Evolutionary conservation across 2,113 vertebrate species (phyloP), one percentile per base, ranked within the genome.

Genomic region (Hiodon tergisus): DNA sequence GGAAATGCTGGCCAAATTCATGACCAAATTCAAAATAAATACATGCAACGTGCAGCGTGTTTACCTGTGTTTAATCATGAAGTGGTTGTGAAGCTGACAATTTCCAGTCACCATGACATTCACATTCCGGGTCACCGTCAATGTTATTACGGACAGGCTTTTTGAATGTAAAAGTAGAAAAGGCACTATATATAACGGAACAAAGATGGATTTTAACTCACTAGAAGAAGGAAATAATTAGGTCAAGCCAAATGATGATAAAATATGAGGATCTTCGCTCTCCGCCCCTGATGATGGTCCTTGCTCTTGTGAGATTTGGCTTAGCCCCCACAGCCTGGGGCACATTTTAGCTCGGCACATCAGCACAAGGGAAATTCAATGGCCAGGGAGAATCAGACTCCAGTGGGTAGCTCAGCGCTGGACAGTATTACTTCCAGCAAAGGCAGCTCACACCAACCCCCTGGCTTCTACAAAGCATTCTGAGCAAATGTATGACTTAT

Each of bases 161-260:
- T 31, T 0, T 31, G 31, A 31, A 31, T 31, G 31, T 31, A 31
- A 31, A 31, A 31, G 31, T 31, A 31, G 31, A 31, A 31, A 31
- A 31, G 31, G 31, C 31, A 31, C 31, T 31, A 31, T 31, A 31
- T 31, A 31, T 0, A 31, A 31, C 2, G 31, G 31, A 31, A 66
- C 54, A 13, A 74, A 13, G 47, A 52, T 13, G 46, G 63, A 58
- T 75, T 46, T 67, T 4, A 58, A 9, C 47, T 59, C 11, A 8
- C 53, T n/a, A 31, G 62, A 53, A 47, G 53, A 52, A 54, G 46
- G 55, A 9, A n/a, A 68, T 67, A 75, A 75, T 75, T 75, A 68
- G 73, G 73, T 75, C 63, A 75, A 59, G 63, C 47, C 55, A 46
- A 47, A 67, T 57, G 65, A 51, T 58, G 72, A 67, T 75, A 46